These are phyloP conservation scores for Luehdorfia chinensis DNA, from an alignment of 1,140 invertebrate species.

Conservation along the genomic window DNA sequence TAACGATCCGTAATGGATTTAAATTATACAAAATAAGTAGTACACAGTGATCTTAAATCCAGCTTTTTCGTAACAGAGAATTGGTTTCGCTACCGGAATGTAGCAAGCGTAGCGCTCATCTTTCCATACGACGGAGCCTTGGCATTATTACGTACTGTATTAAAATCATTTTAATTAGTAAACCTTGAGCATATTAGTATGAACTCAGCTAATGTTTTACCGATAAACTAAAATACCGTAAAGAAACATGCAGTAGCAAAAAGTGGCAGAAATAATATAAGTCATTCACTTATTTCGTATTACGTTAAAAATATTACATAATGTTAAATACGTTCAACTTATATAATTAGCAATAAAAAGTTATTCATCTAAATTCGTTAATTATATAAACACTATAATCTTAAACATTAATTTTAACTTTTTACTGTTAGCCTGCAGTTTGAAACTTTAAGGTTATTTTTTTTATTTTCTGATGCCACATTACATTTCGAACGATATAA, in stretches of 20 bases:
- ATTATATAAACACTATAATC: too few species aligned
- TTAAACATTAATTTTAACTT: too few species aligned
- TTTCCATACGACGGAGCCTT: neutral
- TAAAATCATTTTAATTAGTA: neutral
- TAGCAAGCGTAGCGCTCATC: slow-evolving; percentile 4
- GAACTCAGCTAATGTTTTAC: neutral
- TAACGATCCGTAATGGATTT: too few species aligned
- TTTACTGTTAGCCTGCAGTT: too few species aligned
- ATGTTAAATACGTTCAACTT: too few species aligned
- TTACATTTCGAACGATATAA: too few species aligned
- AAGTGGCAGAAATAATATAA: neutral
- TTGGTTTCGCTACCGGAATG: neutral
- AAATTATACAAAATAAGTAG: too few species aligned
- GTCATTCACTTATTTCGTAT: neutral
- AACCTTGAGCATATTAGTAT: slow-evolving; percentile 1
- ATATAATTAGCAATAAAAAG: too few species aligned
- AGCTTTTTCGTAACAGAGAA: neutral
- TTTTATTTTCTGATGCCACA: too few species aligned
- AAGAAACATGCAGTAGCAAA: neutral
- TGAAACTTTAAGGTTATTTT: too few species aligned
- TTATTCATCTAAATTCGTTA: too few species aligned
- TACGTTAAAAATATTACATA: neutral
- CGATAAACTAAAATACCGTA: neutral
- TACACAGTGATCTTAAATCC: too few species aligned
- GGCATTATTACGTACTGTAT: slow-evolving; percentile 10